Evolutionary conservation across 2,113 vertebrate genomes (phyloP).

Genomic region (Callospermophilus lateralis): DNA sequence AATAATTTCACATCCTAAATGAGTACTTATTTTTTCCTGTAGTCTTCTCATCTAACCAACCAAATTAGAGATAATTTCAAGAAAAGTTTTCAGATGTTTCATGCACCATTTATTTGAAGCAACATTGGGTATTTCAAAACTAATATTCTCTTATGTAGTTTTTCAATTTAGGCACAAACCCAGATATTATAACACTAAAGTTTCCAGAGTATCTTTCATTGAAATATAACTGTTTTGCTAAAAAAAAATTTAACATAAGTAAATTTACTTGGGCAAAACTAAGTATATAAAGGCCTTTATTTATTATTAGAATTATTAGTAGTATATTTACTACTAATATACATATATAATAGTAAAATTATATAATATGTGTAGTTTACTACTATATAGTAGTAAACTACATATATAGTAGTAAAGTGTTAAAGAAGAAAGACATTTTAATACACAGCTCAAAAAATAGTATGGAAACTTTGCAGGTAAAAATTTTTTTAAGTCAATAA

Average conservation of each 20-base stretch:
- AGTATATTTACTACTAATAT: no score
- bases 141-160: background rate
- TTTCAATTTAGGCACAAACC: background rate
- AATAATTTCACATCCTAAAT: background rate
- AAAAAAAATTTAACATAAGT: background rate
- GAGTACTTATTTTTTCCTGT: background rate
- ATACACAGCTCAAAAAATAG: background rate
- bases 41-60: background rate
- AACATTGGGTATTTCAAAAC: background rate
- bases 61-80: background rate
- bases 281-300: background rate
- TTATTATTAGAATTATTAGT: background rate
- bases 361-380: no score
- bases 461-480: background rate
- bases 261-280: background rate
- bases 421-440: background rate
- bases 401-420: background rate
- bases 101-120: conserved; percentile 24
- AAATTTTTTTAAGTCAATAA: background rate
- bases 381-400: no score
- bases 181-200: background rate
- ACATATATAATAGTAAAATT: no score
- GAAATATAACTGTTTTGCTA: background rate
- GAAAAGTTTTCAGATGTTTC: background rate
- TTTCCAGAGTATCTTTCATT: conserved; percentile 31